phyloP scores from a whole-genome alignment of 2,888 invertebrate genomes.

The Perithous albicinctus region DNA sequence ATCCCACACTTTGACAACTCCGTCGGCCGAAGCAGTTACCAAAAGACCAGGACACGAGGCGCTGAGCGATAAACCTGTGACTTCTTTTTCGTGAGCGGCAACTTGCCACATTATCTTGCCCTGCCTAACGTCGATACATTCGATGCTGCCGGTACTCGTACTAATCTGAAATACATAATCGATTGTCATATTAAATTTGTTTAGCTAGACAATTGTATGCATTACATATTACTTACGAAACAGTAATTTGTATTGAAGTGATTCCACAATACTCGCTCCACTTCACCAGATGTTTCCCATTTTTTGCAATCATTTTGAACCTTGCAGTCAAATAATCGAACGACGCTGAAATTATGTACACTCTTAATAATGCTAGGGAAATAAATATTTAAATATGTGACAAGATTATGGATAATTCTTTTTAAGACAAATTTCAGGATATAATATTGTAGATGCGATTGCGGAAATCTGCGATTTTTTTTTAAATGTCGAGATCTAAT shows the following conservation, averaged over 20 bases:
- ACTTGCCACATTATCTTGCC: conserved; percentile 88
- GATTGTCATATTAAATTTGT: conserved; percentile 4
- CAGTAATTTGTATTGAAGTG: conserved; percentile 91
- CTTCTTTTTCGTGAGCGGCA: conserved; percentile 93
- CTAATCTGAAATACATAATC: conserved; percentile 82
- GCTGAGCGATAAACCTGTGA: conserved; percentile 92
- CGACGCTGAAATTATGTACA: conserved; percentile 85
- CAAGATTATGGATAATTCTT: neutral
- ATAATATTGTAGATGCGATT: too few species aligned
- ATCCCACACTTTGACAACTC: conserved; percentile 95
- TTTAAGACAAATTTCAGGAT: too few species aligned
- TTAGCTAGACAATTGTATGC: neutral
- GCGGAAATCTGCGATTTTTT: too few species aligned
- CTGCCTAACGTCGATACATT: conserved; percentile 86
- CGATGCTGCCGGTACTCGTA: conserved; percentile 86
- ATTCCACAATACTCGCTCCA: conserved; percentile 94
- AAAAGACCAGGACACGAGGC: conserved; percentile 90
- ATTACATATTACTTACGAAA: conserved; percentile 86
- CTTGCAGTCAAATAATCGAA: conserved; percentile 93
- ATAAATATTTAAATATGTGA: neutral
- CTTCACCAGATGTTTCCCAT: conserved; percentile 92
- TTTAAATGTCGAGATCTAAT: too few species aligned
- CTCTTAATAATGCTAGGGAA: neutral
- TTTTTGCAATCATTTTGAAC: conserved; percentile 86
- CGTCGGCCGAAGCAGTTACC: conserved; percentile 92